Percentiles rank a stretch among this genome's conserved stretches.
Evolutionary conservation across 2,113 vertebrate genomes (phyloP).

Genomic region (Albula goreensis): DNA sequence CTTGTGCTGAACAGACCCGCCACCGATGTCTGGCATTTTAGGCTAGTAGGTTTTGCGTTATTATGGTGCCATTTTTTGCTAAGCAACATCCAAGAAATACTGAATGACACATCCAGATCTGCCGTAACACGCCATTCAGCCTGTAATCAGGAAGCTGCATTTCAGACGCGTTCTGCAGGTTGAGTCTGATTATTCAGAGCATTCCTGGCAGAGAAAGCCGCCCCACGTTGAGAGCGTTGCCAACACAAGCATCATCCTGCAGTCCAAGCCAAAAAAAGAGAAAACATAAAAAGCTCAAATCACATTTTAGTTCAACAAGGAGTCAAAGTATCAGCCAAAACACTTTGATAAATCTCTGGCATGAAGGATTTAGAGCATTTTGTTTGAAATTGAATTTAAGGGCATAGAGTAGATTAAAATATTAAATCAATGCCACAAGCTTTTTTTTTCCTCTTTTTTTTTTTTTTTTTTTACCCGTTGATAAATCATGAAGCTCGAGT

Average conservation of each 20-base stretch:
- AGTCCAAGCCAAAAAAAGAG: not conserved
- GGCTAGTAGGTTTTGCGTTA: no score
- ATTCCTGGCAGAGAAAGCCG: not conserved
- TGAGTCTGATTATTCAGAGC: not conserved
- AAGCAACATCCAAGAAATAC: not conserved
- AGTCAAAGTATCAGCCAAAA: slow-evolving; percentile 20
- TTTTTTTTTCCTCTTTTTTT: not conserved
- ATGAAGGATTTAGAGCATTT: slow-evolving; percentile 34
- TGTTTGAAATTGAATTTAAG: slow-evolving; percentile 36
- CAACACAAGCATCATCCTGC: not conserved
- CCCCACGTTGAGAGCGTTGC: not conserved
- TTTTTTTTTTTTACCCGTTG: not conserved
- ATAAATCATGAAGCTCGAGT: slow-evolving; percentile 30
- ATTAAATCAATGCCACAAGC: slow-evolving; percentile 39
- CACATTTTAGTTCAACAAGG: slow-evolving; percentile 6
- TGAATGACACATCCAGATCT: not conserved
- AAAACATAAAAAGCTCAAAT: not conserved
- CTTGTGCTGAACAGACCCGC: no score
- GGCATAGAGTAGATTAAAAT: slow-evolving; percentile 37
- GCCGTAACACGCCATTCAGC: not conserved
- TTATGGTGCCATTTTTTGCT: no score
- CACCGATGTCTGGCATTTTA: no score
- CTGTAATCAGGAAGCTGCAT: not conserved
- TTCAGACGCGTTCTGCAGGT: not conserved
- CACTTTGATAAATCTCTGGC: slow-evolving; percentile 20